A percentile compares a stretch with the other conserved stretches of the same genome.
Conservation (phyloP, 2,113 vertebrate genomes). For the Eublepharis macularius region DNA sequence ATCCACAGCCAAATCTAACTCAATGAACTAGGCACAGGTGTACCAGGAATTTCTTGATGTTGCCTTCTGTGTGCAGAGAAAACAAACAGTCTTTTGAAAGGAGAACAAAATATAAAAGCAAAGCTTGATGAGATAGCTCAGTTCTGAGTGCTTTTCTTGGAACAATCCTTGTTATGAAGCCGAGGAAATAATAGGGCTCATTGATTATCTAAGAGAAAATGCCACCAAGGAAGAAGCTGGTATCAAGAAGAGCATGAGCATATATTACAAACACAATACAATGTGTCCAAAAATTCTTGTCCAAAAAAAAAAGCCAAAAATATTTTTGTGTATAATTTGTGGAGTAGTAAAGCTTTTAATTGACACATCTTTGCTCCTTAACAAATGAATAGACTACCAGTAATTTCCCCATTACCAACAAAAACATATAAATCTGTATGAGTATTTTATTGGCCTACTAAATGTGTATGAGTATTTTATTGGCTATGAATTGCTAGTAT, state of each 20-base stretch:
- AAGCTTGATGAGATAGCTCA: background rate
- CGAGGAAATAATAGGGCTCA: background rate
- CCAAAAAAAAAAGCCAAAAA: background rate
- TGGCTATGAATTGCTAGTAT: too few species aligned
- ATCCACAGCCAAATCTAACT: conserved; percentile 10
- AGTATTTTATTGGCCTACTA: too few species aligned
- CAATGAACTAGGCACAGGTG: background rate
- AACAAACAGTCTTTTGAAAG: conserved; percentile 33
- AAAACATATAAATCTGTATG: too few species aligned
- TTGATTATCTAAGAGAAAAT: background rate
- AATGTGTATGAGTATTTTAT: too few species aligned
- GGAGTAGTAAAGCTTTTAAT: background rate
- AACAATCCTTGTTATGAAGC: conserved; percentile 1
- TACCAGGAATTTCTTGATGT: conserved; percentile 24
- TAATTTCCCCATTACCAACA: too few species aligned
- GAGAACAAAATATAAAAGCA: conserved; percentile 11
- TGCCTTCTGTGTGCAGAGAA: conserved; percentile 16
- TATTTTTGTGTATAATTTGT: background rate
- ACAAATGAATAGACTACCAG: too few species aligned
- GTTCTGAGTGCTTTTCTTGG: background rate
- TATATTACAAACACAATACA: background rate
- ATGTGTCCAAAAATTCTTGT: background rate
- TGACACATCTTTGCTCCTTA: too few species aligned
- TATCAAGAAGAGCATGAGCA: background rate
- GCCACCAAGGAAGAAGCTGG: background rate